These are phyloP conservation scores for Pelobates fuscus DNA, from an alignment of 2,113 vertebrate species.

Conservation along the genomic window DNA sequence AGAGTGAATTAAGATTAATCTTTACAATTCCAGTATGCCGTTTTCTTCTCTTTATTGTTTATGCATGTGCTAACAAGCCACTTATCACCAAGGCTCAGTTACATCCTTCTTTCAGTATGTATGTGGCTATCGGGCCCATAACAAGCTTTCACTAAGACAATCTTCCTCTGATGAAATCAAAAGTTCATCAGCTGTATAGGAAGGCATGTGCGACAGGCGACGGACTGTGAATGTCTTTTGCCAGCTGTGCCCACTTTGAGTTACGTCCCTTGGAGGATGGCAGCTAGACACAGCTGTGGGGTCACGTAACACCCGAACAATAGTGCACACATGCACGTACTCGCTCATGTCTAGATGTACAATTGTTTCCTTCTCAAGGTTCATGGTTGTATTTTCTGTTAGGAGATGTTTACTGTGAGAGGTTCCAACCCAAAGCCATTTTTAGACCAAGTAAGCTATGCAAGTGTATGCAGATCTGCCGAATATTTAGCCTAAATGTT, in stretches of 20 bases:
- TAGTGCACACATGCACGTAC: not conserved
- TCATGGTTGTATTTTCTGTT: too few relatives aligned
- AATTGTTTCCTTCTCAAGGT: too few relatives aligned
- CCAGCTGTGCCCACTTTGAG: conserved; percentile 23
- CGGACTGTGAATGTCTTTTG: not conserved
- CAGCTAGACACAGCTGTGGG: not conserved
- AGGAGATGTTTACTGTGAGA: too few relatives aligned
- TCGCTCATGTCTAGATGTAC: not conserved
- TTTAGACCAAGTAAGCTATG: too few relatives aligned
- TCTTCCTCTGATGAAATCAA: conserved; percentile 8
- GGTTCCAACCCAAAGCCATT: too few relatives aligned
- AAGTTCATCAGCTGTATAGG: conserved; percentile 34
- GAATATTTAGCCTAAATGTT: not conserved
- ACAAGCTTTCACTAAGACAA: conserved; percentile 32
- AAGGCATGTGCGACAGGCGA: not conserved
- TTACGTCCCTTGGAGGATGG: conserved; percentile 1
- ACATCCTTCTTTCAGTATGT: conserved; percentile 17
- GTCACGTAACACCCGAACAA: not conserved
- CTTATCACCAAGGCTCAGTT: conserved; percentile 11
- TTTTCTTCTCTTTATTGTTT: conserved; percentile 26
- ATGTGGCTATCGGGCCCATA: conserved; percentile 2
- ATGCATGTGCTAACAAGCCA: conserved; percentile 8
- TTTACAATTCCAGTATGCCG: conserved; percentile 1
- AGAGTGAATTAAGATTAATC: conserved; percentile 10
- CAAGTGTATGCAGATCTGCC: too few relatives aligned